Percentiles rank a stretch among this genome's conserved stretches.
Conservation (phyloP, 2,113 vertebrate species). For the Melanostigma gelatinosum region DNA sequence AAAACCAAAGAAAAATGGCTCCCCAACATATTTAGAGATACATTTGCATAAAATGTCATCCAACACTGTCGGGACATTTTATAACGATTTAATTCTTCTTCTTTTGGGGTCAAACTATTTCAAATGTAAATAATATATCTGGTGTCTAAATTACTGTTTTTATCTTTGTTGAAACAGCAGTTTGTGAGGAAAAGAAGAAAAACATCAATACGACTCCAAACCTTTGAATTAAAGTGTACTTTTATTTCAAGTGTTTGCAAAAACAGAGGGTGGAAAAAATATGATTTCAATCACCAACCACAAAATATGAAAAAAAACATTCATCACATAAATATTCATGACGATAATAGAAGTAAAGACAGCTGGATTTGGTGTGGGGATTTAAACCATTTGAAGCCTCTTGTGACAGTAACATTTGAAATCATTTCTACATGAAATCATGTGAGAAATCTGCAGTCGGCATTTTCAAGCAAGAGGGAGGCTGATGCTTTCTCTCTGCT, state of each 20-base stretch:
- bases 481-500: slow-evolving; percentile 3
- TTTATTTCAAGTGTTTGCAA: too few relatives aligned
- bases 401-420: not conserved
- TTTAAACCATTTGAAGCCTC: not conserved
- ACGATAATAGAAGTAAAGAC: not conserved
- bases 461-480: not conserved
- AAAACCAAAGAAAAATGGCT: not conserved
- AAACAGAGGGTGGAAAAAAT: too few relatives aligned
- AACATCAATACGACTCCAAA: too few relatives aligned
- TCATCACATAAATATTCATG: not conserved
- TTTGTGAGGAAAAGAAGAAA: too few relatives aligned
- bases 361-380: not conserved
- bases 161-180: too few relatives aligned
- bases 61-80: not conserved
- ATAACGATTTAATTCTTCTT: too few relatives aligned
- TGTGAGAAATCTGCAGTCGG: not conserved
- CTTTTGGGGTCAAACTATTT: too few relatives aligned
- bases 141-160: too few relatives aligned
- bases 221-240: too few relatives aligned
- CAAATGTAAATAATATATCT: too few relatives aligned
- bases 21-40: not conserved
- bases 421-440: not conserved
- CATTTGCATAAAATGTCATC: not conserved
- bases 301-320: not conserved
- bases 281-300: too few relatives aligned